These are phyloP conservation scores for Prinia subflava DNA, from an alignment of 2,113 vertebrate genomes.

Conservation along the genomic window DNA sequence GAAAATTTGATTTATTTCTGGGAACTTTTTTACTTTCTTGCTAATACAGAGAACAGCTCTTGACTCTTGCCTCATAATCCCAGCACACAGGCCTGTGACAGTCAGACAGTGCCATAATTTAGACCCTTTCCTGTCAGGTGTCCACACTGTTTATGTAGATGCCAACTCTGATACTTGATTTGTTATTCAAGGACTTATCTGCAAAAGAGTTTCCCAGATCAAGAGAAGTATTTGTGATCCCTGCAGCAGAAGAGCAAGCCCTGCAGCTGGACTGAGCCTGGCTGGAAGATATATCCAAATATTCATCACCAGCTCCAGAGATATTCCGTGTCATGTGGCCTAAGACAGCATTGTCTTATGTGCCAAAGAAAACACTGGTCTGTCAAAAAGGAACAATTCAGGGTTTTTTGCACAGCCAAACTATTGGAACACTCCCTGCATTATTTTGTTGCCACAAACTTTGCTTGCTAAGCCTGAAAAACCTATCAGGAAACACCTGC, in stretches of 20 bases:
- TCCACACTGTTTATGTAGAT: neutral
- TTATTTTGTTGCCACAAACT: neutral
- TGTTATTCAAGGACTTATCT: neutral
- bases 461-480: neutral
- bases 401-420: neutral
- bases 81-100: neutral
- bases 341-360: neutral
- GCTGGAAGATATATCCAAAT: neutral
- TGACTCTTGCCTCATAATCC: neutral
- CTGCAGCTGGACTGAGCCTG: neutral
- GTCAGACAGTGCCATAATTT: fast-evolving
- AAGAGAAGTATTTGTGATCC: neutral
- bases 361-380: neutral
- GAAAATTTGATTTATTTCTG: neutral
- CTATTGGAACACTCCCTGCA: neutral
- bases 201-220: neutral
- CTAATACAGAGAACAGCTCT: neutral
- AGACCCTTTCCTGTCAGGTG: neutral
- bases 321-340: neutral
- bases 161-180: neutral
- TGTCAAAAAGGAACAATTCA: neutral
- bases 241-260: neutral
- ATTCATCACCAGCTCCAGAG: neutral
- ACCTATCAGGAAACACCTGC: neutral
- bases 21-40: neutral